Conservation (phyloP, 2,888 invertebrate genomes). For the Philopedon plagiatum region DNA sequence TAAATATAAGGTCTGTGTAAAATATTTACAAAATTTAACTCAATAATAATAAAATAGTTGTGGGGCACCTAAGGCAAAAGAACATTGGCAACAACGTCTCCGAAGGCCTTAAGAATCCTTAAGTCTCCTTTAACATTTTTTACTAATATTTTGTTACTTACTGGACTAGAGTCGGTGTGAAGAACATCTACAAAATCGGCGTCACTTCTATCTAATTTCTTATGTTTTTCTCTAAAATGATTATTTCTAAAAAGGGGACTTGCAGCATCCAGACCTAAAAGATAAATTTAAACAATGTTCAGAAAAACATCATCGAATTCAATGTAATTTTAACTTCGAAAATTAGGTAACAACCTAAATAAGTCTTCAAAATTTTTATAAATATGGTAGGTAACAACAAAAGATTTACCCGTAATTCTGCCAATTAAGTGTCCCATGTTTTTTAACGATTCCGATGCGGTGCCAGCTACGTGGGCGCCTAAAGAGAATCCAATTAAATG, state of each 20-base stretch:
- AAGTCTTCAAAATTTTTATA: background rate
- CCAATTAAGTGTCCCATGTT: conserved; percentile 68
- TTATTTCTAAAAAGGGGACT: conserved; percentile 81
- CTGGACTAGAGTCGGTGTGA: conserved; percentile 76
- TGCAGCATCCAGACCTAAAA: conserved; percentile 85
- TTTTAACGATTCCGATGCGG: conserved; percentile 72
- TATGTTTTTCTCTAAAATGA: conserved; percentile 71
- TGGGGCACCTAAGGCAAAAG: too few relatives aligned
- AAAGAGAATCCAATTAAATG: conserved; percentile 75
- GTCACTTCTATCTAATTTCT: conserved; percentile 75
- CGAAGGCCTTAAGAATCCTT: too few relatives aligned
- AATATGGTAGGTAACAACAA: background rate
- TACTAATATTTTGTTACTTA: too few relatives aligned
- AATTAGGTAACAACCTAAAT: background rate
- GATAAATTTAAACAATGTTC: background rate
- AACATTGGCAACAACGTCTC: too few relatives aligned
- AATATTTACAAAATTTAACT: too few relatives aligned
- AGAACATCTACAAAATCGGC: conserved; percentile 79
- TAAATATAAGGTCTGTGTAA: too few relatives aligned
- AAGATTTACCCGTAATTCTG: conserved; percentile 71
- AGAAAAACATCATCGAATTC: too few relatives aligned
- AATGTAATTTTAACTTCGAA: conserved; percentile 1
- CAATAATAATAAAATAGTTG: too few relatives aligned
- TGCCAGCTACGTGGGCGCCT: conserved; percentile 75
- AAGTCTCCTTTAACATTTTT: background rate